Evolutionary conservation across 2,888 invertebrate species (phyloP).

Genomic region (Volucella inanis): DNA sequence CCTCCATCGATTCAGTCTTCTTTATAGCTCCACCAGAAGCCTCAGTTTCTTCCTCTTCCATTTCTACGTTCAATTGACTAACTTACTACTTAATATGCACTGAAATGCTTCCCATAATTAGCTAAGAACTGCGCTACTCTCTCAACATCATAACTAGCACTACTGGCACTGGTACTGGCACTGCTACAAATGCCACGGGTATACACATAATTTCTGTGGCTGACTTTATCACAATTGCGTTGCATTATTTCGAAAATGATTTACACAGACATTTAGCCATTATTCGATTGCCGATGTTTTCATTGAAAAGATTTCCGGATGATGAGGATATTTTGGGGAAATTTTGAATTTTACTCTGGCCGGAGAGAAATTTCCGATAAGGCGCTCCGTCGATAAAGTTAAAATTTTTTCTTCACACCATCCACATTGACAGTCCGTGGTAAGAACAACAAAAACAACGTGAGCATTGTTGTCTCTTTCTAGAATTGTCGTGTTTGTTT

Average conservation of each 20-base stretch:
- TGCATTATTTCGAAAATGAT: conserved; percentile 37
- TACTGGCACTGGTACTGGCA: conserved; percentile 17
- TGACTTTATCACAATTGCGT: conserved; percentile 54
- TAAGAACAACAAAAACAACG: conserved; percentile 42
- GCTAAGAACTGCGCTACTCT: conserved; percentile 55
- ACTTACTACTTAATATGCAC: conserved; percentile 49
- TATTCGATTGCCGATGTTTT: conserved; percentile 45
- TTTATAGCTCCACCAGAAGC: conserved; percentile 23
- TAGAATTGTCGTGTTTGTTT: conserved; percentile 30
- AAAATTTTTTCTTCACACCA: conserved; percentile 32
- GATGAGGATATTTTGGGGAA: conserved; percentile 27
- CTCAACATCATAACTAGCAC: conserved; percentile 43
- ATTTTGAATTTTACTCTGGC: conserved; percentile 48
- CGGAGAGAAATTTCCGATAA: conserved; percentile 65
- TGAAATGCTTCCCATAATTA: conserved; percentile 60
- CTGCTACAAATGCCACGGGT: conserved; percentile 46
- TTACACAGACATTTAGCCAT: conserved; percentile 25
- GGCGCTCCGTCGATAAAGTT: conserved; percentile 32
- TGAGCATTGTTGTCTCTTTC: conserved; percentile 27
- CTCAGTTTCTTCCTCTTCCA: conserved; percentile 65
- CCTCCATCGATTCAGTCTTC: conserved; percentile 51
- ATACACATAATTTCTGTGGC: conserved; percentile 63
- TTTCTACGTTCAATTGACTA: conserved; percentile 48
- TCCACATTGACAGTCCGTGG: conserved; percentile 52
- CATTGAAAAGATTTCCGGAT: conserved; percentile 41